Base-by-base conservation (phyloP, 1,140 invertebrate species). In the Drosophila serrata region DNA sequence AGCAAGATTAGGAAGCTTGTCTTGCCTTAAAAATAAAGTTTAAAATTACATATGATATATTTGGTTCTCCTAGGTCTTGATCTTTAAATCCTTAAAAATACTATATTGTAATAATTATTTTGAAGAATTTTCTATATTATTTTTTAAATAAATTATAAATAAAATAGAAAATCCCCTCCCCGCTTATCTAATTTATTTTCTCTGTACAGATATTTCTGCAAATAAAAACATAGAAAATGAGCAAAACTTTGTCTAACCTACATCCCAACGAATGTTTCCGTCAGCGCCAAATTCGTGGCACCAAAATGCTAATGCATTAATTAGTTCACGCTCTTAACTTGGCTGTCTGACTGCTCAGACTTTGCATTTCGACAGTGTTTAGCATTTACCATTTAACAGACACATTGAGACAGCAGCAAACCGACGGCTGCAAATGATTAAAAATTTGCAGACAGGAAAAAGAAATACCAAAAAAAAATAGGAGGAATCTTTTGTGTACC, bases 241-340 rank as follows among this genome's bases (percentile, higher is more conserved):
- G 33, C 15, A 6, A 6, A 65, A 40, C 49, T 84, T 74, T 68
- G 57, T 33, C 45, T 82, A 86, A 79, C 82, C 82, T 53, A 84
- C 33, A 62, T 80, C 40, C 46, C 46, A 69, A 64, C 59, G 63
- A 79, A 87, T 73, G 65, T 79, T 82, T 55, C 62, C 81, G 59
- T 43, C 62, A 61, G 48, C 15, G 22, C 58, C 39, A 35, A 75
- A 75, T 48, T 75, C 48, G 55, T 57, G 72, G 46, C 79, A 55
- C 60, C 63, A 68, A 84, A 84, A 77, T 88, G 72, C 67, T 87
- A 77, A 84, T 87, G 63, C 85, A 84, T 85, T 88, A 88, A 88
- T 88, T 88, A 90, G 84, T 72, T 87, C 53, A 57, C 57, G 68
- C 75, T 82, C 73, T 81, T 45, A 73, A 65, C 64, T 72, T 49